Evolutionary conservation across 2,797 vertebrate species (phyloP).

Genomic region (Tinamus major): DNA sequence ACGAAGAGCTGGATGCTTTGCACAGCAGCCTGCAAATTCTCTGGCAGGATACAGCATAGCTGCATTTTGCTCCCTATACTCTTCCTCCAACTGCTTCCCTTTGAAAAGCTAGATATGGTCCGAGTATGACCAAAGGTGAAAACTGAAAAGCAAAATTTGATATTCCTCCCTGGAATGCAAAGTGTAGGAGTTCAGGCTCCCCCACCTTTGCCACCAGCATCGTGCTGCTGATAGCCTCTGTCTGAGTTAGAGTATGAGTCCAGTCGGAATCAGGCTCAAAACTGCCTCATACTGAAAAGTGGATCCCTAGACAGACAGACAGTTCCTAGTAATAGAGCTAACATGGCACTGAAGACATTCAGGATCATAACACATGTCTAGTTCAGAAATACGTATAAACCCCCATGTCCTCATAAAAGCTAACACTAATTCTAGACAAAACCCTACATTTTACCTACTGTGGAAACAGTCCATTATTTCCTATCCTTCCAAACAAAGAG

Average conservation of each 20-base stretch:
- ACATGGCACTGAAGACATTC: neutral
- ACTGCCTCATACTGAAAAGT: neutral
- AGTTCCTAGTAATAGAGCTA: neutral
- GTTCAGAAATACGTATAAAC: conserved; percentile 23
- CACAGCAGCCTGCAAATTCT: conserved; percentile 38
- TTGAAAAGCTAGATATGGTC: neutral
- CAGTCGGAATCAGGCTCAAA: neutral
- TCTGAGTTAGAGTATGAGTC: neutral
- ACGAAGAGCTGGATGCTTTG: conserved; percentile 62
- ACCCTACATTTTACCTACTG: conserved; percentile 22
- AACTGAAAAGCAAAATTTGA: conserved; percentile 3
- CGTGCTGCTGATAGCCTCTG: neutral
- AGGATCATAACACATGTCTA: conserved; percentile 33
- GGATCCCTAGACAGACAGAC: neutral
- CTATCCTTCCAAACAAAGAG: conserved; percentile 52
- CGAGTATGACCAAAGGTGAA: neutral
- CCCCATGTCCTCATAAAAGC: conserved; percentile 42
- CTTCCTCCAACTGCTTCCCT: conserved; percentile 9
- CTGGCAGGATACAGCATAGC: neutral
- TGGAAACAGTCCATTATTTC: conserved; percentile 52
- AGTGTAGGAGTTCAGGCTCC: neutral
- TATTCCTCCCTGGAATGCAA: conserved; percentile 22
- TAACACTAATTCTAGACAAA: conserved; percentile 54
- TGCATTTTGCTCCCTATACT: neutral
- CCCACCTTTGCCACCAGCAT: neutral